Percentiles rank a stretch among this genome's conserved stretches.
These are phyloP conservation scores for Chaenogobius annularis DNA, from an alignment of 2,113 vertebrate species.

Conservation along the genomic window DNA sequence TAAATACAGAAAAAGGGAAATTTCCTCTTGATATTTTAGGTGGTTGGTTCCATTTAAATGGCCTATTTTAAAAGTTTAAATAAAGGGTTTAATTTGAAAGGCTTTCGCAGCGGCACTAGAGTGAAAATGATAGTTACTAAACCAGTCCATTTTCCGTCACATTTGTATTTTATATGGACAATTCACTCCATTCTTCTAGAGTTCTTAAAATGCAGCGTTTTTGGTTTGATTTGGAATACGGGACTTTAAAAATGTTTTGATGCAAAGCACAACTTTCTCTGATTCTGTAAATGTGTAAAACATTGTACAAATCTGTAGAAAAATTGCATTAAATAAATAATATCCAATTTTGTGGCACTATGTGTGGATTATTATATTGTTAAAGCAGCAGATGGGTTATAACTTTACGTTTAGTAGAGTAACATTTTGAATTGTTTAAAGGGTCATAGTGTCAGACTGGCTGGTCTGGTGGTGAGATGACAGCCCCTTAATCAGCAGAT, in stretches of 20 bases:
- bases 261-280: neutral
- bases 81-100: neutral
- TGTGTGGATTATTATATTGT: neutral
- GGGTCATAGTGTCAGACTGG: no score
- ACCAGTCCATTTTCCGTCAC: neutral
- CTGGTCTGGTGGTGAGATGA: no score
- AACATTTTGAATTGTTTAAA: no score
- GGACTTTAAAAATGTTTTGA: neutral
- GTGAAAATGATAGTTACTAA: neutral
- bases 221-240: neutral
- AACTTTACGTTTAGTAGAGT: no score
- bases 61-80: neutral
- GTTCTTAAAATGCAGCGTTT: neutral
- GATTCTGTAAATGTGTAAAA: slow-evolving; percentile 8
- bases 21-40: neutral
- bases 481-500: no score
- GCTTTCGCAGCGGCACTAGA: neutral
- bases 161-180: neutral
- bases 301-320: slow-evolving; percentile 1
- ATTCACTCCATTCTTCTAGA: neutral
- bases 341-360: neutral
- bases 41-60: neutral
- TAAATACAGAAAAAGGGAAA: neutral
- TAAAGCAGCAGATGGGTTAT: neutral
- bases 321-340: neutral